Evolutionary conservation across 2,113 vertebrate genomes (phyloP), one percentile per base, ranked within the genome.

Genomic region (Eira barbara): DNA sequence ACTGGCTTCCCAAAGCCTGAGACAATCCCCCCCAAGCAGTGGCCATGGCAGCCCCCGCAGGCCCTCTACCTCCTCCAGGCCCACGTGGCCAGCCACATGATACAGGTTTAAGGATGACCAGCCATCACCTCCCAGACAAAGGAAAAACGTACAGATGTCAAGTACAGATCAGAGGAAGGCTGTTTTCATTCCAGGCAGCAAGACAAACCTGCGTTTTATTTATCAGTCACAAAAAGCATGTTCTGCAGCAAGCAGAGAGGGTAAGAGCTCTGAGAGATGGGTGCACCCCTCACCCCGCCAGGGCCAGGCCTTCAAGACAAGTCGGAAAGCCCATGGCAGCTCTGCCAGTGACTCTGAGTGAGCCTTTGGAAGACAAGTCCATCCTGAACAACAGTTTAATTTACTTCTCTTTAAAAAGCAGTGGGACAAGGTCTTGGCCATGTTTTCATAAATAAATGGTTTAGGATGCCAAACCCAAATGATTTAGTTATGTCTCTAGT

Each of bases 11-110:
- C 49, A 0, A 39, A 49, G 34, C 61, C 49, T 14, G 10, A 23
- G 73, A 4, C 73, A 45, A 14, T 7, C 13, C 34, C 59, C 59
- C 29, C 4, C 12, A 8, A 52, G n/a, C 61, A 45, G 67, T 1
- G 31, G 27, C 74, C 17, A 0, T 5, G 1, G 4, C 15, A 7
- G 36, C 8, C 8, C 4, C n/a, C 27, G 2, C 29, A 25, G 11
- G 52, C 39, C 36, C 13, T 1, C 34, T 10, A 13, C 36, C 20
- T 49, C 20, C 11, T 52, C 52, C 52, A 0, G 63, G 55, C 42
- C 49, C 55, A n/a, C 8, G 55, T 67, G 3, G 1, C 42, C 84
- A 20, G 36, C 76, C 73, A 5, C 3, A 25, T 1, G 2, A 57
- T 1, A 0, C 83, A n/a, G 36, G 52, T 49, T 13, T 27, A 49